Evolutionary conservation across 2,113 vertebrate species (phyloP).

Genomic region (Anarrhichthys ocellatus): DNA sequence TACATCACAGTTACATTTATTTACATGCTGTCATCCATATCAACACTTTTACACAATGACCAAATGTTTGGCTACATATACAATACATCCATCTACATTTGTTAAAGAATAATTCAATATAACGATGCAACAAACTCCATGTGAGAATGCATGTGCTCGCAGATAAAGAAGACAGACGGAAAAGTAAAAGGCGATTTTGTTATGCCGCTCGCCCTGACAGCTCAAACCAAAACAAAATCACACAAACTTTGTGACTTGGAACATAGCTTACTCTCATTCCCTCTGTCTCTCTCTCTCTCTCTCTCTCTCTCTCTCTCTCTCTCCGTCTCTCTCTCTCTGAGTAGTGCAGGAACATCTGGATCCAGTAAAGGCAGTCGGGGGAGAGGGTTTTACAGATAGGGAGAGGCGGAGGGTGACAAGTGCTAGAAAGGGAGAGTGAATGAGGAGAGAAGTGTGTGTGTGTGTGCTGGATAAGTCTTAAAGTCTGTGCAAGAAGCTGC

Average conservation of each 20-base stretch:
- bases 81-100: no score
- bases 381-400: slow-evolving; percentile 54
- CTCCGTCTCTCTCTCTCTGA: slow-evolving; percentile 11
- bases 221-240: slow-evolving; percentile 74
- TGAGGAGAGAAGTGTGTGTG: slow-evolving; percentile 18
- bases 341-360: slow-evolving; percentile 73
- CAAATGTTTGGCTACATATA: not conserved
- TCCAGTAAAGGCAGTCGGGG: slow-evolving; percentile 65
- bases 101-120: not conserved
- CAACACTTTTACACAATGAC: not conserved
- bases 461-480: slow-evolving; percentile 2
- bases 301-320: not conserved
- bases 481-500: not conserved
- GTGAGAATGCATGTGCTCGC: not conserved
- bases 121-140: not conserved
- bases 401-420: slow-evolving; percentile 67
- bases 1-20: not conserved
- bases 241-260: slow-evolving; percentile 60
- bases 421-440: slow-evolving; percentile 54
- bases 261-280: slow-evolving; percentile 15
- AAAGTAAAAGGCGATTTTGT: slow-evolving; percentile 55
- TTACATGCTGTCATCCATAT: not conserved
- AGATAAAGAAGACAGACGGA: slow-evolving; percentile 38
- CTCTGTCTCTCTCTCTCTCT: slow-evolving; percentile 11
- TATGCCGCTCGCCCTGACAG: slow-evolving; percentile 65